These are phyloP conservation scores for Meriones unguiculatus DNA, from an alignment of 2,113 vertebrate species.

Conservation along the genomic window DNA sequence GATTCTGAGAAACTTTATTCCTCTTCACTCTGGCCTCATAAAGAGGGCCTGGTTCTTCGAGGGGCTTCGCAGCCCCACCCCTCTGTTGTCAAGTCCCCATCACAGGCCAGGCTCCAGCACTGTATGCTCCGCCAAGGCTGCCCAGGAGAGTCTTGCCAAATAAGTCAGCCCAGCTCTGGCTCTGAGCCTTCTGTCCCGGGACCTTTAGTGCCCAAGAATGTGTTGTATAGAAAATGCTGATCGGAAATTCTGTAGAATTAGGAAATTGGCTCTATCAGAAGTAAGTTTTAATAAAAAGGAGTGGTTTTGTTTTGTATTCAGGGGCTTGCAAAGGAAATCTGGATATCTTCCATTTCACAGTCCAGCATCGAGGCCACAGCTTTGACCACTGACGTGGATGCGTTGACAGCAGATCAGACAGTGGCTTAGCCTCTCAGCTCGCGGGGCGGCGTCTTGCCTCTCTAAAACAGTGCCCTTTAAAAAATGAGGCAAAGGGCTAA, in stretches of 20 bases:
- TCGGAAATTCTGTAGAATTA: too few relatives aligned
- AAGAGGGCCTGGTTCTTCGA: not conserved
- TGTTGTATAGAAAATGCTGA: not conserved
- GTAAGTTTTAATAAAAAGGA: too few relatives aligned
- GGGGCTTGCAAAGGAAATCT: not conserved
- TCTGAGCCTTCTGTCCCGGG: not conserved
- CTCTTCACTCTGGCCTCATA: rapidly evolving
- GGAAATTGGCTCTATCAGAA: too few relatives aligned
- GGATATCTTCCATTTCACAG: too few relatives aligned
- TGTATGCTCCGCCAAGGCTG: not conserved
- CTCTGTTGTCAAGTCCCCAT: not conserved
- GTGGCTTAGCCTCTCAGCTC: not conserved
- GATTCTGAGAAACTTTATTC: rapidly evolving
- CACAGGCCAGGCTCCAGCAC: too few relatives aligned
- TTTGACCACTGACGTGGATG: not conserved
- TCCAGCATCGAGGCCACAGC: rapidly evolving
- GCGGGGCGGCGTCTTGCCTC: not conserved
- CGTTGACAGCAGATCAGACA: not conserved
- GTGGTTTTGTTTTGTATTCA: not conserved
- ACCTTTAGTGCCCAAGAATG: rapidly evolving
- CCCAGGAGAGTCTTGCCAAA: not conserved
- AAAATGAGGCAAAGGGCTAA: not conserved
- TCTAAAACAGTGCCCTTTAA: not conserved
- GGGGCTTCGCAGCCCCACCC: rapidly evolving
- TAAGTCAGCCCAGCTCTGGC: not conserved